Base-by-base conservation (phyloP, 2,797 vertebrate species). In the Helicolenus hilgendorfi region DNA sequence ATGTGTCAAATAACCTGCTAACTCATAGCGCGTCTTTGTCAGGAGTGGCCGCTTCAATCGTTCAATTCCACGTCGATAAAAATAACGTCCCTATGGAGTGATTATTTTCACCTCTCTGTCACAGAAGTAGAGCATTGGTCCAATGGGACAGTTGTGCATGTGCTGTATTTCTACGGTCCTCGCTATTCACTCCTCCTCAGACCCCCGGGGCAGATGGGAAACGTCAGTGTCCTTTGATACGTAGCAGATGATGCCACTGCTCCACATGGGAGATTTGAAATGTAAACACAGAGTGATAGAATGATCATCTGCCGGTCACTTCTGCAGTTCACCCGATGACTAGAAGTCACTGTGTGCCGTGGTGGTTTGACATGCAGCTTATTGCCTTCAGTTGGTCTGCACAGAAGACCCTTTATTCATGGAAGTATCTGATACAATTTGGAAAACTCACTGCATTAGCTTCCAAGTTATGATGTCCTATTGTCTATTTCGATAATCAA, bases 211-310 rank as follows among this genome's bases (percentile, higher is more conserved):
- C 87, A 91, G 89, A 79, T 70, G 90, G 90, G 82, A 90, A 20
- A 20, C 79, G 72, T 85, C 79, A 63, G 72, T 24, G 72, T 33
- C 70, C 78, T 79, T 65, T 84, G 88, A 88, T 77, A 69, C 18
- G 26, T 41, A 79, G 83, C 92, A 88, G 92, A 93, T 73, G 89
- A 91, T 91, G 86, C 88, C 82, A 38, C 80, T 49, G 22, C 60
- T 65, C 83, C 81, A 75, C 84, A 85, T 41, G 62, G 77, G 58
- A 56, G 77, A 31, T 67, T 4, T 45, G 71, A 72, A 81, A 59
- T 68, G 83, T 85, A 85, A 90, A 88, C 84, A 81, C 27, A 14
- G 41, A 56, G 2, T 29, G 86, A 85, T 31, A 2, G 75, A 84
- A 35, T 1, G 63, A 71, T 75, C 80, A 85, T 79, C 78, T 87